Evolutionary conservation across 2,113 vertebrate genomes (phyloP), one percentile per base, ranked within the genome.

Genomic region (Protobothrops mucrosquamatus): DNA sequence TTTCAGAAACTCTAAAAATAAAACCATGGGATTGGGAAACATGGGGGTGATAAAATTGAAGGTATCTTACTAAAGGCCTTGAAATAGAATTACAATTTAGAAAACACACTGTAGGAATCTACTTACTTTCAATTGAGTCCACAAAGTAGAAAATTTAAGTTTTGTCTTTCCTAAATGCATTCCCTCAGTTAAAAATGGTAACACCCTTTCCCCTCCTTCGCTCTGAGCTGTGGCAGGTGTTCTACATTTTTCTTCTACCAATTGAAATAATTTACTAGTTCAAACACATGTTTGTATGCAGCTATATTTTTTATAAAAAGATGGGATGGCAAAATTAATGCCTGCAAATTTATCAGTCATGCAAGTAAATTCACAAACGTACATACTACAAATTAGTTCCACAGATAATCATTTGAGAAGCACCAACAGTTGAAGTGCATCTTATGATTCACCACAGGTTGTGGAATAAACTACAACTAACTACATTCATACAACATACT

Each of bases 171-270:
- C 93, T 85, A 48, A 64, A 52, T 93, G 54, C 89, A 52, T 43
- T 86, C 61, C 23, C 0, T 0, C 0, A 0, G 46, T 51, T 89
- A 0, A 43, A 57, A 34, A 43, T 4, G 0, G 92, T 74, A 3
- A 89, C 64, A 92, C 18, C 43, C 43, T 20, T 61, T 95, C 88
- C 10, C 14, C 26, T 34, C n/a, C 55, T 52, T 89, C 59, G 69
- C 88, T n/a, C 55, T 90, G 22, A 51, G 22, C 6, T 90, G 20
- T 10, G 59, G 8, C 88, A 90, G 88, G 74, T 93, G 74, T 39
- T 59, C 9, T 39, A 26, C 9, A 59, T 29, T 90, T 90, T 52
- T 24, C 48, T 22, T 20, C 86, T 69, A n/a, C 23, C 74, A 90
- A 29, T 56, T 89, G 88, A 86, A 89, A 92, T 55, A 89, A 34